phyloP scores from a whole-genome alignment of 2,797 vertebrate species.

The Danio tinwini region DNA sequence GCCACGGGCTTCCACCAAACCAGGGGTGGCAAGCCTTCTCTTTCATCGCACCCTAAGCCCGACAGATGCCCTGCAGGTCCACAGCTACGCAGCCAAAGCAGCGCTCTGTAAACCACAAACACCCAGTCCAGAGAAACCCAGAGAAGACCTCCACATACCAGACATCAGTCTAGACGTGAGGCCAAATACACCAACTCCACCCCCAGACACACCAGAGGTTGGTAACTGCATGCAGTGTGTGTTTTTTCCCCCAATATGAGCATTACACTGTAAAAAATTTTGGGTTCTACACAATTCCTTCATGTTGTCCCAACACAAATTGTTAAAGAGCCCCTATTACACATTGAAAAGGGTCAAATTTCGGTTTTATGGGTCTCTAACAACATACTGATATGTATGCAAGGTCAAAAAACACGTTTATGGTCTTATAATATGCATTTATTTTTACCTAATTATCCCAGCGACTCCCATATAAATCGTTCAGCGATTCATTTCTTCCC shows the following conservation, averaged over 20 bases:
- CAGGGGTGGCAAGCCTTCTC: slow-evolving; percentile 83
- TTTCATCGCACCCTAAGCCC: slow-evolving; percentile 83
- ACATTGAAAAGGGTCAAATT: no score
- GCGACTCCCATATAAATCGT: no score
- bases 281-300: no score
- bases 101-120: slow-evolving; percentile 69
- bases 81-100: slow-evolving; percentile 72
- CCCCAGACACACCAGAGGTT: slow-evolving; percentile 20
- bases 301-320: no score
- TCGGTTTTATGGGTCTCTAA: no score
- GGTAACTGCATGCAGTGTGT: neutral
- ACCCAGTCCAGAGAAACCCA: slow-evolving; percentile 5
- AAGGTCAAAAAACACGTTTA: no score
- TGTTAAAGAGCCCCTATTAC: no score
- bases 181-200: neutral
- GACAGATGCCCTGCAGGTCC: slow-evolving; percentile 83
- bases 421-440: no score
- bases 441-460: no score
- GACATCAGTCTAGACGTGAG: slow-evolving; percentile 32
- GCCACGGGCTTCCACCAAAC: slow-evolving; percentile 72
- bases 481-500: no score
- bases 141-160: slow-evolving; percentile 29
- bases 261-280: no score
- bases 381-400: no score
- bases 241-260: neutral